Evolutionary conservation across 1,140 invertebrate species (phyloP).

Genomic region (Drosophila varians): DNA sequence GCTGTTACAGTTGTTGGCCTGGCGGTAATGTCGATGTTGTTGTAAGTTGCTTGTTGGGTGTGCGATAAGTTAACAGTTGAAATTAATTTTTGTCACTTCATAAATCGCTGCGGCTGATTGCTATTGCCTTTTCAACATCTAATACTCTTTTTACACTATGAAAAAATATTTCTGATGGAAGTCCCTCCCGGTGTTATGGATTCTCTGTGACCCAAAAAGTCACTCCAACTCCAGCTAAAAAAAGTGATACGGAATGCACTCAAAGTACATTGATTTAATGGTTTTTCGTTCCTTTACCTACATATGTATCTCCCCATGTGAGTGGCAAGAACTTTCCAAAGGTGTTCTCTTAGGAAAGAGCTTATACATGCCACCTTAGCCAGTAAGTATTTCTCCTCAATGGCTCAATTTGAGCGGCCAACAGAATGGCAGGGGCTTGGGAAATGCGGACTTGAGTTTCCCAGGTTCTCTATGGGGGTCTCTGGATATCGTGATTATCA

Average conservation of each 20-base stretch:
- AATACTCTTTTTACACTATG: not conserved
- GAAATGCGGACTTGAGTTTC: conserved; percentile 1
- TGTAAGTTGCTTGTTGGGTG: conserved; percentile 37
- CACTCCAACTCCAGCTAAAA: not conserved
- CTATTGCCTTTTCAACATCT: conserved; percentile 6
- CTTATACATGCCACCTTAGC: conserved; percentile 5
- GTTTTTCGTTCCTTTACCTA: conserved; percentile 10
- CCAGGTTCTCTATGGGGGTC: conserved; percentile 3
- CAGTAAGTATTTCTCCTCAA: conserved; percentile 40
- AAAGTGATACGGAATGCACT: conserved; percentile 9
- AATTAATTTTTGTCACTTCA: conserved; percentile 83
- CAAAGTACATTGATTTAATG: conserved; percentile 19
- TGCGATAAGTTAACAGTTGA: conserved; percentile 80
- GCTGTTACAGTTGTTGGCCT: conserved; percentile 13
- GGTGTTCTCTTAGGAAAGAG: conserved; percentile 44
- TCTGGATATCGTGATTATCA: conserved; percentile 76
- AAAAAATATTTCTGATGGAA: not conserved
- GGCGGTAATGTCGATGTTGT: conserved; percentile 10
- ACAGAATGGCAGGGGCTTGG: conserved; percentile 3
- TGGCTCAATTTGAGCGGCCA: conserved; percentile 61
- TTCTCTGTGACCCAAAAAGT: conserved; percentile 51
- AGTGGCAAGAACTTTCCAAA: conserved; percentile 12
- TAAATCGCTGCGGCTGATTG: conserved; percentile 64
- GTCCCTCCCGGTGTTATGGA: too few relatives aligned
- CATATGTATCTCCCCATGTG: conserved; percentile 7